phyloP scores from a whole-genome alignment of 1,140 invertebrate genomes.

The Pararge aegeria region DNA sequence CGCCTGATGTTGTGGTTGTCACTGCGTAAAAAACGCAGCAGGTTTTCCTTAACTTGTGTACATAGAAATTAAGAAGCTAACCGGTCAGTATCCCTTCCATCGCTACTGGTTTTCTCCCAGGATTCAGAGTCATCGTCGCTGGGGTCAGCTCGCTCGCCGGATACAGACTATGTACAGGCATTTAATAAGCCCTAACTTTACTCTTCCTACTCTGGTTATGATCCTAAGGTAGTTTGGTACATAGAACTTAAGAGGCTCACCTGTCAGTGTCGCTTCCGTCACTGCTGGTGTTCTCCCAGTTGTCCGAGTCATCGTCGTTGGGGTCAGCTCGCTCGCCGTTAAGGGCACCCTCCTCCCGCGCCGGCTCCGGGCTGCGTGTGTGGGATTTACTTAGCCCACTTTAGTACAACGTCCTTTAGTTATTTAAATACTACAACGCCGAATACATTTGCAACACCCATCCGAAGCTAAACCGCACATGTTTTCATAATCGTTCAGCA shows the following conservation, averaged over 20 bases:
- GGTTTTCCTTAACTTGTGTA: constrained; percentile 13
- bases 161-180: too few relatives aligned
- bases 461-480: too few relatives aligned
- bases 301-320: constrained; percentile 73
- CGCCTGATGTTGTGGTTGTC: too few relatives aligned
- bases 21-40: too few relatives aligned
- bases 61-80: too few relatives aligned
- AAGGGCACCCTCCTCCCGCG: constrained; percentile 52
- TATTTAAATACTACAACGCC: constrained; percentile 21
- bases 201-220: too few relatives aligned
- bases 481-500: too few relatives aligned
- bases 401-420: constrained; percentile 10
- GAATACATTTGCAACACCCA: too few relatives aligned
- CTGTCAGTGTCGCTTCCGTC: constrained; percentile 77
- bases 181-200: too few relatives aligned
- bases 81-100: constrained; percentile 77
- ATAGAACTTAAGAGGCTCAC: constrained; percentile 30
- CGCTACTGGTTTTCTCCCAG: constrained; percentile 77
- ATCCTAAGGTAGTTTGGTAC: too few relatives aligned
- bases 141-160: constrained; percentile 56
- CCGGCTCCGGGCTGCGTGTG: constrained; percentile 59
- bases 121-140: constrained; percentile 74
- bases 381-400: constrained; percentile 21
- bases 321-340: constrained; percentile 64
- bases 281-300: constrained; percentile 78